Base-by-base conservation (phyloP, 2,113 vertebrate genomes). In the Dendrocopos noguchii region DNA sequence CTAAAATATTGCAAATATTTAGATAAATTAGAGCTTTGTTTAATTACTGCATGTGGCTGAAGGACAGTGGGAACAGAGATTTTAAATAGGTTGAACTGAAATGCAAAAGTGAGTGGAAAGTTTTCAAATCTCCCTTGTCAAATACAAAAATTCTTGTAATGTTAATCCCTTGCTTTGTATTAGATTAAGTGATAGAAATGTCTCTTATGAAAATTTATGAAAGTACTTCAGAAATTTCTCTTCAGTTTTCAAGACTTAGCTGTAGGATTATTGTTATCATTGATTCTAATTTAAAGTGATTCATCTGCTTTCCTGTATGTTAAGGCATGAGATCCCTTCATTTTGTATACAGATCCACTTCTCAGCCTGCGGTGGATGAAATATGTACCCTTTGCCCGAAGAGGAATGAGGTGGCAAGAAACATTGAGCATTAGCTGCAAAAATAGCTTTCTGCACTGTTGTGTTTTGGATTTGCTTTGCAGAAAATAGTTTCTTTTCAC, bases 401-500 rank as follows among this genome's bases (percentile, higher is more conserved):
- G 80, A 89, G 71, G 76, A 82, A 73, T 80, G 66, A 91, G 76
- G 56, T 7, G 4, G 47, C 63, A n/a, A 1, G 0, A 74, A 73
- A 36, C 60, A 22, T 4, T 24, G 80, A 88, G 59, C n/a, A 57
- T 42, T 50, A 56, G 46, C 75, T 72, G 77, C 55, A 63, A 36
- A 65, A 71, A 63, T 39, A 65, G 20, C n/a, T 64, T 66, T 67
- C 42, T 63, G 36, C 57, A 4, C 46, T 86, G 27, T 55, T 75
- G 47, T 87, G 28, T 55, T 95, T 65, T n/a, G 71, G 53, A 27
- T 57, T 88, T 44, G 21, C 46, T 90, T 84, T 72, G 34, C 55
- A 50, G 70, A 90, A 92, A 96, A 92, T 80, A 50, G 47, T 80
- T 95, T 88, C 70, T 92, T 94, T 90, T 92, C 63, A n/a, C 47